Conservation (phyloP, 2,888 invertebrate genomes). For the Heteromurus nitidus region DNA sequence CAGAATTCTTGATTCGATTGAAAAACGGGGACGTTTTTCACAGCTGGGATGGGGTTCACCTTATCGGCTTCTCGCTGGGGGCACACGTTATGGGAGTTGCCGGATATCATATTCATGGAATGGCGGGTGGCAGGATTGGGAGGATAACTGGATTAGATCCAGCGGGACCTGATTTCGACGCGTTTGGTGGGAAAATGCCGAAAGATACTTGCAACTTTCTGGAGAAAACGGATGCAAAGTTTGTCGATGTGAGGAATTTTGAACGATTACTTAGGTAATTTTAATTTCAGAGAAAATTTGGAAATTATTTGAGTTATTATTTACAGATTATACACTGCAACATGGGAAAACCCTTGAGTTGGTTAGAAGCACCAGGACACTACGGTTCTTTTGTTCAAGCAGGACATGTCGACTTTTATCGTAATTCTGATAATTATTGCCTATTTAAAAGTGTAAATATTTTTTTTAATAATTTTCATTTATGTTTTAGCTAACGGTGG, state of each 20-base stretch:
- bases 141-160: slow-evolving; percentile 30
- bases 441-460: not conserved
- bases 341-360: slow-evolving; percentile 44
- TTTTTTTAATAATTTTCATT: not conserved
- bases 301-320: not conserved
- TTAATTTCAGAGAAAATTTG: not conserved
- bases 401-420: slow-evolving; percentile 54
- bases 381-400: slow-evolving; percentile 37
- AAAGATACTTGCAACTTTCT: not conserved
- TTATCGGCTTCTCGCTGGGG: slow-evolving; percentile 44
- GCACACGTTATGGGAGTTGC: slow-evolving; percentile 20
- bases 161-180: slow-evolving; percentile 46
- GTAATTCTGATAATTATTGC: slow-evolving; percentile 2
- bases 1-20: slow-evolving; percentile 11
- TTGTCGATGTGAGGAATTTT: slow-evolving; percentile 41
- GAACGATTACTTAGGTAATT: not conserved
- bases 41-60: slow-evolving; percentile 35
- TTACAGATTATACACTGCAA: slow-evolving; percentile 52
- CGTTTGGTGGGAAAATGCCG: not conserved
- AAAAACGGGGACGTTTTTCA: not conserved
- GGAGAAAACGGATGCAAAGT: slow-evolving; percentile 43
- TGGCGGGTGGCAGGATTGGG: not conserved
- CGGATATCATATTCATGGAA: not conserved
- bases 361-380: slow-evolving; percentile 21
- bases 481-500: slow-evolving; percentile 40